Conservation (phyloP, 2,113 vertebrate species). For the Pterocles burchelli region DNA sequence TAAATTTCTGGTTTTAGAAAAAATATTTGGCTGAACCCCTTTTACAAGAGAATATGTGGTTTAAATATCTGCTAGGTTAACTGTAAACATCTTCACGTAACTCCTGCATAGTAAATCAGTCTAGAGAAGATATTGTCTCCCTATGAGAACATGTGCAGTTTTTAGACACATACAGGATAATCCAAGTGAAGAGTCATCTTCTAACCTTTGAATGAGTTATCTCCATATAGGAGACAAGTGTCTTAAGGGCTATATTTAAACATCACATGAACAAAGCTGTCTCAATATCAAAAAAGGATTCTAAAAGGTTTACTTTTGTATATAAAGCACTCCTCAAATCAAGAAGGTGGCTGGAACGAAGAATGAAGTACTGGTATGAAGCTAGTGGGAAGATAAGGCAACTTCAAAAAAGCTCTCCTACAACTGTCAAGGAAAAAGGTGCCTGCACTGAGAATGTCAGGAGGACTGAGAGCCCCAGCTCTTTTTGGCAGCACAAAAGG, state of each 20-base stretch:
- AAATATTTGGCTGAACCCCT: background rate
- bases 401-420: background rate
- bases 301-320: background rate
- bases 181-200: background rate
- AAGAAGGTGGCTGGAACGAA: background rate
- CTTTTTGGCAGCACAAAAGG: background rate
- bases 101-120: background rate
- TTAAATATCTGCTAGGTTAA: background rate
- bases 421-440: background rate
- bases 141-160: rapidly evolving
- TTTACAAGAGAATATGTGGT: background rate
- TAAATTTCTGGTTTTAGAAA: background rate
- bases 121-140: background rate
- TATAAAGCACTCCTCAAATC: background rate
- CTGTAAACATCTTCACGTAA: background rate
- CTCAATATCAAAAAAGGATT: background rate
- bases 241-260: background rate
- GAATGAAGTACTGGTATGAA: background rate
- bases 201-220: background rate
- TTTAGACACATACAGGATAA: background rate
- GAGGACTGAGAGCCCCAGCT: background rate
- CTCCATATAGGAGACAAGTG: background rate
- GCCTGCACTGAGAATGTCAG: background rate
- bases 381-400: background rate
- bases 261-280: background rate